Evolutionary conservation across 1,140 invertebrate genomes (phyloP).

Genomic region (Lordiphosa clarofinis): DNA sequence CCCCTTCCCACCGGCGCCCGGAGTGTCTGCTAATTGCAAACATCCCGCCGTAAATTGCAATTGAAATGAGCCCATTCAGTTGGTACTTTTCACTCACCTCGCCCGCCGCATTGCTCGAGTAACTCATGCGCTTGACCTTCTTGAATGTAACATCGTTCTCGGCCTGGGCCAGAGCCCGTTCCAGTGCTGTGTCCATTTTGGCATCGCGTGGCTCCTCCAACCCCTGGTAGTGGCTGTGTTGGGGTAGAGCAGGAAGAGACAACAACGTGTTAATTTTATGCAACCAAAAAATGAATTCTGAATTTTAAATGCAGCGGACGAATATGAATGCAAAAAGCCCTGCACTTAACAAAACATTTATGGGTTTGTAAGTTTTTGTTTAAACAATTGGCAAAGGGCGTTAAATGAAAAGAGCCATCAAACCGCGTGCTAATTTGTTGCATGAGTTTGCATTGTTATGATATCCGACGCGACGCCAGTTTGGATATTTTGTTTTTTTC

Average conservation of each 20-base stretch:
- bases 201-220: slow-evolving; percentile 70
- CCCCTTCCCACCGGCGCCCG: too few species aligned
- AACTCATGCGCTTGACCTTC: slow-evolving; percentile 86
- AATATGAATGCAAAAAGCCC: slow-evolving; percentile 20
- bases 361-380: slow-evolving; percentile 23
- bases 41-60: slow-evolving; percentile 11
- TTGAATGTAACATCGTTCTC: slow-evolving; percentile 85
- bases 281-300: slow-evolving; percentile 7
- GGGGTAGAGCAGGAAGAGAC: background rate
- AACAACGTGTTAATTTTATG: slow-evolving; percentile 35
- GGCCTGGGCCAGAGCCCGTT: slow-evolving; percentile 84
- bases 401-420: slow-evolving; percentile 51
- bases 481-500: background rate
- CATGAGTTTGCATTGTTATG: slow-evolving; percentile 39
- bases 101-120: slow-evolving; percentile 84
- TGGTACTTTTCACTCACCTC: slow-evolving; percentile 81
- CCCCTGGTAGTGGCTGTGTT: slow-evolving; percentile 44
- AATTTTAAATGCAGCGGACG: slow-evolving; percentile 24
- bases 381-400: slow-evolving; percentile 33
- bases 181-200: slow-evolving; percentile 81
- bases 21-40: slow-evolving; percentile 11
- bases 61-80: background rate
- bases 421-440: slow-evolving; percentile 45
- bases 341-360: slow-evolving; percentile 30
- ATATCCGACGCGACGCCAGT: slow-evolving; percentile 4